Evolutionary conservation across 53 echinoderm and acorn worm species (phyloP).

Genomic region (Zoroaster sp.): DNA sequence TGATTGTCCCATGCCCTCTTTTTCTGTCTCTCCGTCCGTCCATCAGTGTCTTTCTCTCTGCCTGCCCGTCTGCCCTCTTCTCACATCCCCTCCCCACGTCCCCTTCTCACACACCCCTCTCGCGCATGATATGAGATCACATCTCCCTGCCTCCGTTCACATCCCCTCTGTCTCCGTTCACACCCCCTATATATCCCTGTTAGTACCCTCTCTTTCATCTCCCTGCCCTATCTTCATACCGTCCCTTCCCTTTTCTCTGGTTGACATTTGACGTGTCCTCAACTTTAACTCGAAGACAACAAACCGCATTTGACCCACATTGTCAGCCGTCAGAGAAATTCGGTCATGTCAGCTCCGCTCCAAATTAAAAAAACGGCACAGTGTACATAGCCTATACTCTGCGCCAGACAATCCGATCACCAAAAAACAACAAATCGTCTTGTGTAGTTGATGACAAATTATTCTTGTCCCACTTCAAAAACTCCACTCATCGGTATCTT

Average conservation of each 20-base stretch:
- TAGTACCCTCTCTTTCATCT: not conserved
- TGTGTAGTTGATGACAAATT: not conserved
- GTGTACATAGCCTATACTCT: not conserved
- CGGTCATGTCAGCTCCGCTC: not conserved
- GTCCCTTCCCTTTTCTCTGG: not conserved
- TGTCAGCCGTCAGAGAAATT: not conserved
- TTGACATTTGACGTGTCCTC: not conserved
- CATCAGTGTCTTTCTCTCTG: too few species aligned
- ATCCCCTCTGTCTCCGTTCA: not conserved
- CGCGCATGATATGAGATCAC: too few species aligned
- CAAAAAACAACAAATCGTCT: not conserved
- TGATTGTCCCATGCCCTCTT: not conserved
- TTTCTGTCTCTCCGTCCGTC: too few species aligned
- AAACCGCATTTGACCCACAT: not conserved
- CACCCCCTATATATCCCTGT: not conserved
- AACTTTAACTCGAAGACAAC: not conserved
- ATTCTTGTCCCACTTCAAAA: slow-evolving; percentile 17
- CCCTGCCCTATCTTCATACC: too few species aligned
- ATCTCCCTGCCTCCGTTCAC: not conserved
- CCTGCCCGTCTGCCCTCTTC: too few species aligned
- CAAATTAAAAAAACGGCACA: too few species aligned
- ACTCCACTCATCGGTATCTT: not conserved
- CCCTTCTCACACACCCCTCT: too few species aligned
- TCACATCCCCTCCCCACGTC: too few species aligned
- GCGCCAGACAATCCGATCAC: not conserved